Percentiles rank a stretch among this genome's conserved stretches.
These are phyloP conservation scores for Bubalus kerabau DNA, from an alignment of 2,113 vertebrate species.

Conservation along the genomic window DNA sequence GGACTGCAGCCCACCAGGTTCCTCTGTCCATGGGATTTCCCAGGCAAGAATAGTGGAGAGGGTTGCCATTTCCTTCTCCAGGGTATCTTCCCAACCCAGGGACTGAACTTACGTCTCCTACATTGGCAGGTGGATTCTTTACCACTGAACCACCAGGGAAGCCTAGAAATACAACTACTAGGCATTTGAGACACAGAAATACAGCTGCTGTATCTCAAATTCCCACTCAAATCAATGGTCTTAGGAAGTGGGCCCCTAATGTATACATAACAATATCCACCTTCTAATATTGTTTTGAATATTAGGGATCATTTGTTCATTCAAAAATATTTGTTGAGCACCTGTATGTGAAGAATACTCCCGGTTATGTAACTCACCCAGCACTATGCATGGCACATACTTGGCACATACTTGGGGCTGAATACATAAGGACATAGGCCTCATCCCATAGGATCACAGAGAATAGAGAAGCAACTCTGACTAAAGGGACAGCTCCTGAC, in stretches of 20 bases:
- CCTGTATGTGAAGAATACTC: background rate
- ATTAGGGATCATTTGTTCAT: background rate
- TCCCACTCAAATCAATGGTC: background rate
- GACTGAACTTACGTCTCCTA: background rate
- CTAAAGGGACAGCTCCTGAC: background rate
- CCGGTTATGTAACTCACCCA: background rate
- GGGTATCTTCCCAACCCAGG: background rate
- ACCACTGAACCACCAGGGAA: background rate
- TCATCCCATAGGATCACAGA: background rate
- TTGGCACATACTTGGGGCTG: no score
- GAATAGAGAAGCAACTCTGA: background rate
- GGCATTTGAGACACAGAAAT: background rate
- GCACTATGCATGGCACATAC: background rate
- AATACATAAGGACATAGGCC: background rate
- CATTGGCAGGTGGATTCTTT: background rate
- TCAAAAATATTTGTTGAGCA: background rate
- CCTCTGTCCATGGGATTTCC: background rate
- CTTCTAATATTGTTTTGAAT: background rate
- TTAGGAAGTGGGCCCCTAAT: background rate
- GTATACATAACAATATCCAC: background rate
- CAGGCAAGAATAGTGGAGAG: background rate
- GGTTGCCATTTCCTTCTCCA: background rate
- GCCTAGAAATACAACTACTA: background rate
- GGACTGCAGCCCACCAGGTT: background rate
- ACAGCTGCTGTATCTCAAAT: background rate